Conservation (phyloP, 2,113 vertebrate genomes). For the Callipepla californica region DNA sequence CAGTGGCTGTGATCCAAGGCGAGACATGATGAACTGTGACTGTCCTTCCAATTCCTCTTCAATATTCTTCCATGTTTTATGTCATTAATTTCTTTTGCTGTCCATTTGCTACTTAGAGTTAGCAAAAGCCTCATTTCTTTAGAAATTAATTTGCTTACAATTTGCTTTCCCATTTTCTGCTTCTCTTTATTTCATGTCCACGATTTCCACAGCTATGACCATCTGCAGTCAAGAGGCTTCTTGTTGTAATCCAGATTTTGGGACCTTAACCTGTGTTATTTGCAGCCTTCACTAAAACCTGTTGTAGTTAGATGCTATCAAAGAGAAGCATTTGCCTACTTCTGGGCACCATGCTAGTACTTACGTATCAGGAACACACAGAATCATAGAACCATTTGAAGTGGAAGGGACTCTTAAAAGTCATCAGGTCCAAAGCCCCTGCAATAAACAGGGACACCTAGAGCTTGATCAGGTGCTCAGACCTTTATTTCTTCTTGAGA, state of each 20-base stretch:
- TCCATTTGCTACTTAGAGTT: neutral
- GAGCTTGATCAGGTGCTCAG: too few relatives aligned
- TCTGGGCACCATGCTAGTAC: neutral
- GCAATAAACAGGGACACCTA: too few relatives aligned
- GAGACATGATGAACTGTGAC: neutral
- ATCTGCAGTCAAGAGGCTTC: neutral
- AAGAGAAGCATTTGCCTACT: neutral
- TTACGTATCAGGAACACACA: neutral
- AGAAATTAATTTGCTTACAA: neutral
- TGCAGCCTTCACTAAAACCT: neutral
- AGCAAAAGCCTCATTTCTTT: constrained; percentile 2
- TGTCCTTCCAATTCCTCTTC: neutral
- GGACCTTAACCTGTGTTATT: neutral
- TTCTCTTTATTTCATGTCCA: constrained; percentile 2
- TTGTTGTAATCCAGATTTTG: neutral
- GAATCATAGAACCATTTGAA: too few relatives aligned
- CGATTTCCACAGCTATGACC: neutral
- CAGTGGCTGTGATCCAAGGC: constrained; percentile 19
- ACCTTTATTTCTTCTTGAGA: too few relatives aligned
- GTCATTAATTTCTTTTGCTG: neutral
- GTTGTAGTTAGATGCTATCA: neutral
- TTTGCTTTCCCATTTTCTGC: neutral
- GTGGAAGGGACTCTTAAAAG: too few relatives aligned
- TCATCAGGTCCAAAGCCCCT: too few relatives aligned
- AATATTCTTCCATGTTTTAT: neutral